Evolutionary conservation across 2,888 invertebrate species (phyloP).

Genomic region (Nemotelus pantherinus): DNA sequence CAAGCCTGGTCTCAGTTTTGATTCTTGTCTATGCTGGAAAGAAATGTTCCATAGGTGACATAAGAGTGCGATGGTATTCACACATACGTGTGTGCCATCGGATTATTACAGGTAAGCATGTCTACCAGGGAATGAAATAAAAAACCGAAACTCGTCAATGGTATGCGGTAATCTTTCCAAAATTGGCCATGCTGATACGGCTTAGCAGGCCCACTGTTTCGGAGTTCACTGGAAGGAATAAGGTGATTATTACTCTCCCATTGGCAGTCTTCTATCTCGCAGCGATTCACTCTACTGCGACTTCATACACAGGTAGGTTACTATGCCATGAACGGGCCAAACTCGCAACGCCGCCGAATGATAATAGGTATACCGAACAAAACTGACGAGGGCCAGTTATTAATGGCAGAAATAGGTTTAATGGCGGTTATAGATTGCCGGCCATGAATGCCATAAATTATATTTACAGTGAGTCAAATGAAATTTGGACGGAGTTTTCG

Average conservation of each 20-base stretch:
- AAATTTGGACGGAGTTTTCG: slow-evolving; percentile 5
- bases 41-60: background rate
- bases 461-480: slow-evolving; percentile 16
- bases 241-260: slow-evolving; percentile 2
- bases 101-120: too few relatives aligned
- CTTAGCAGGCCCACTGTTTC: too few relatives aligned
- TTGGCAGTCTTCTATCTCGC: background rate
- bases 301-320: slow-evolving; percentile 9
- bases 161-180: too few relatives aligned
- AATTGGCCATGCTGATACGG: too few relatives aligned
- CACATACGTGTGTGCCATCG: too few relatives aligned
- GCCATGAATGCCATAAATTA: slow-evolving; percentile 40
- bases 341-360: background rate
- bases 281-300: background rate
- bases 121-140: too few relatives aligned
- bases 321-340: slow-evolving; percentile 26
- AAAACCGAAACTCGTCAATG: too few relatives aligned
- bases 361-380: slow-evolving; percentile 36
- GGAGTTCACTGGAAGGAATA: too few relatives aligned
- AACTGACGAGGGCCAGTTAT: slow-evolving; percentile 33
- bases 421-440: slow-evolving; percentile 40
- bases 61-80: too few relatives aligned
- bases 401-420: slow-evolving; percentile 44
- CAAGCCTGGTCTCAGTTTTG: background rate
- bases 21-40: background rate